Evolutionary conservation across 2,113 vertebrate genomes (phyloP), one percentile per base, ranked within the genome.

Genomic region (Phrynocephalus versicolor): DNA sequence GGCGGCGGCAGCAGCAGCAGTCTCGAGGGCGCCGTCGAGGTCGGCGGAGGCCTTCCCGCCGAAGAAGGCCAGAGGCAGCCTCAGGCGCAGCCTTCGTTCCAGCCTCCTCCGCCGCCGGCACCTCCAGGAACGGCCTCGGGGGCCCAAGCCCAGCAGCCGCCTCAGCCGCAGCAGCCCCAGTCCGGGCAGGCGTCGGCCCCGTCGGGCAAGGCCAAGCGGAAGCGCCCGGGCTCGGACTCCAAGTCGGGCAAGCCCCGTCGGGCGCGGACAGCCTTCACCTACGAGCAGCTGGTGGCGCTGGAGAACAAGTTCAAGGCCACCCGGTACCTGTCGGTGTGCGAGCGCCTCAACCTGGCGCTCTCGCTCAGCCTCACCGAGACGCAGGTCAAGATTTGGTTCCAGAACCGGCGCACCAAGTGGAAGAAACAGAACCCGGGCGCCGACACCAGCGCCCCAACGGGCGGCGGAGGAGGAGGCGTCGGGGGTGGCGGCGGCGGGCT

Each of bases 261-360:
- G 65, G 98, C 98, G 69, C 97, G 98, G 95, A 99, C 98, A 79
- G 98, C 98, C 85, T 99, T 99, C 96, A 99, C 98, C 62, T 99
- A 99, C 86, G 98, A 99, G 95, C 98, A 99, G 96, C 96, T 99
- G 88, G 98, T 98, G 94, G 98, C 98, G 1, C 96, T 99, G 91
- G 98, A 99, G 94, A 99, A 98, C 96, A 99, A 98, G 92, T 98
- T 99, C 95, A 98, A 98, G 95, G 98, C 98, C 33, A 99, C 98
- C 1, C 96, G 98, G 60, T 98, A 98, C 96, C 96, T 98, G 87
- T 98, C 98, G 0, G 98, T 98, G 90, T 98, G 98, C 45, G 98
- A 98, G 94, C 96, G 98, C 79, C 97, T 98, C 88, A 98, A 98
- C 94, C 93, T 98, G 96, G 98, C 98, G 1, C 95, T 98, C 89